These are phyloP conservation scores for Anoura caudifer DNA, from an alignment of 2,113 vertebrate species.

Conservation along the genomic window DNA sequence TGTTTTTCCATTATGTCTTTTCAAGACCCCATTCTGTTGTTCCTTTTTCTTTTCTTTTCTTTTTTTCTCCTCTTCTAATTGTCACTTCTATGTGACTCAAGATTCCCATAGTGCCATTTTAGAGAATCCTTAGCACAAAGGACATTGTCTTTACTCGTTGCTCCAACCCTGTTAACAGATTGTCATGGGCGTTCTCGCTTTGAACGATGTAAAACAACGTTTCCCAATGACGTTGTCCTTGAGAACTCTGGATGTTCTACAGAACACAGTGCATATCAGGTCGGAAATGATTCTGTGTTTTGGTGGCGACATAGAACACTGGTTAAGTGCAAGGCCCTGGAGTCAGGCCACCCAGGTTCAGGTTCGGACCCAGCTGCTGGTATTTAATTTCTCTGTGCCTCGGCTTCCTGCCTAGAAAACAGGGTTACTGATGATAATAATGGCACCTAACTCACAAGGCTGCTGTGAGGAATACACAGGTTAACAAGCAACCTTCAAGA, in stretches of 20 bases:
- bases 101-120: background rate
- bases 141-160: background rate
- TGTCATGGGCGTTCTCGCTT: background rate
- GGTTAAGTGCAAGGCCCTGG: background rate
- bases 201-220: background rate
- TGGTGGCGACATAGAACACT: background rate
- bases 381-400: background rate
- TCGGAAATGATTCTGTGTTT: background rate
- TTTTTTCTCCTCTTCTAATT: background rate
- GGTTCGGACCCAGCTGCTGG: background rate
- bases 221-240: background rate
- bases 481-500: background rate
- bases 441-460: background rate
- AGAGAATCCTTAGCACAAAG: background rate
- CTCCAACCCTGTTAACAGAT: background rate
- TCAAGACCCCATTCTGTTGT: background rate
- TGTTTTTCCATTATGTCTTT: constrained; percentile 32
- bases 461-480: background rate
- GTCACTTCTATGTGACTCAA: background rate
- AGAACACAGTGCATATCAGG: background rate
- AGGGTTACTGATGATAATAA: background rate
- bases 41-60: background rate
- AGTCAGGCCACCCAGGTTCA: background rate
- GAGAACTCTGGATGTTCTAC: background rate
- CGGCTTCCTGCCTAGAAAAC: background rate